Conservation (phyloP, 1,140 invertebrate species). For the Eriosoma lanigerum region DNA sequence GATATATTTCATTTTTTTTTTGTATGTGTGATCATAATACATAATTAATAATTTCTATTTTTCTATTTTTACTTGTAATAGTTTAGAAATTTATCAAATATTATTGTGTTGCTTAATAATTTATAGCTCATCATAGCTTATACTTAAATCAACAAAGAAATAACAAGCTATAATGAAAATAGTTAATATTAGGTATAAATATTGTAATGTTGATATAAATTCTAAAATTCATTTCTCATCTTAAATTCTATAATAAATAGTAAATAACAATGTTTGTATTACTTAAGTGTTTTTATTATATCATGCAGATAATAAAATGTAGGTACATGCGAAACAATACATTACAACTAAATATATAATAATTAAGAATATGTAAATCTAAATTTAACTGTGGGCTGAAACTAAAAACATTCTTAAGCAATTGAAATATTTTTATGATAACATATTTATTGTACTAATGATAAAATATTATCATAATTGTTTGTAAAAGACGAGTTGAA, state of each 20-base stretch:
- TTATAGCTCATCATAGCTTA: conserved; percentile 35
- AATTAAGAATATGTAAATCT: not conserved
- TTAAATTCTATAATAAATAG: too few species aligned
- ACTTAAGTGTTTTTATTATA: not conserved
- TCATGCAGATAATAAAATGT: not conserved
- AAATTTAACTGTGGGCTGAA: conserved; percentile 21
- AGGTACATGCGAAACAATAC: not conserved
- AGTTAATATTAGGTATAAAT: not conserved
- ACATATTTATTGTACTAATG: too few species aligned
- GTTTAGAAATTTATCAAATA: too few species aligned
- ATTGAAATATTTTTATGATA: too few species aligned
- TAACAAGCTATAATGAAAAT: conserved; percentile 44
- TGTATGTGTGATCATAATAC: too few species aligned
- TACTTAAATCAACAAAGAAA: conserved; percentile 48
- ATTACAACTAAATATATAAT: not conserved
- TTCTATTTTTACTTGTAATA: too few species aligned
- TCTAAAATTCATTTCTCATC: not conserved
- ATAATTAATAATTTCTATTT: too few species aligned
- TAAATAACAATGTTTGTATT: too few species aligned
- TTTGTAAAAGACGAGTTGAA: too few species aligned
- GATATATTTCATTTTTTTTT: too few species aligned
- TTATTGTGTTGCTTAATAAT: too few species aligned
- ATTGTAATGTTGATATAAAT: not conserved
- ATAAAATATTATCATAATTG: too few species aligned
- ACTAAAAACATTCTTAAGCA: not conserved